phyloP scores from a whole-genome alignment of 2,888 invertebrate genomes.

The Nymphalis polychloros region DNA sequence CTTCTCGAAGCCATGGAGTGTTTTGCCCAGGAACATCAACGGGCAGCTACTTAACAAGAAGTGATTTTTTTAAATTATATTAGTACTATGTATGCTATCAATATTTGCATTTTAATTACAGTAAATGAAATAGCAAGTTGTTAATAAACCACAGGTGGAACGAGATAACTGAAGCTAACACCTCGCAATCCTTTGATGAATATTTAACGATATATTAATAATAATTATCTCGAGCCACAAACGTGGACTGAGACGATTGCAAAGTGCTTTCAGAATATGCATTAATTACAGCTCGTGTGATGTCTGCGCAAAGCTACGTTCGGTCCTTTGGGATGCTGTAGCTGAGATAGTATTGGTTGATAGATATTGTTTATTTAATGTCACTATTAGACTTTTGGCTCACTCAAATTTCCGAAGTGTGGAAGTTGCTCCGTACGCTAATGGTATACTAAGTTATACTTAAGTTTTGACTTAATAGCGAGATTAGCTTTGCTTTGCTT shows the following conservation, averaged over 20 bases:
- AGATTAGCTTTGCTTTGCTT: too few species aligned
- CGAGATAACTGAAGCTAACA: background rate
- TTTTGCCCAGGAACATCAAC: too few species aligned
- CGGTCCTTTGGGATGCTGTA: background rate
- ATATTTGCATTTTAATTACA: background rate
- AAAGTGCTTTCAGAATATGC: conserved; percentile 13
- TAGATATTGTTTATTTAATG: background rate
- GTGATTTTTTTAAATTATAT: too few species aligned
- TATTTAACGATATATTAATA: conserved; percentile 19
- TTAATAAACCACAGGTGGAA: background rate
- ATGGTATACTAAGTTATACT: too few species aligned
- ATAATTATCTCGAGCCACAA: conserved; percentile 15
- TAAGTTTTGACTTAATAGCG: too few species aligned
- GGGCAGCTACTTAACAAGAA: too few species aligned
- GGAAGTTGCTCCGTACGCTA: too few species aligned
- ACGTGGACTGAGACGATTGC: conserved; percentile 7
- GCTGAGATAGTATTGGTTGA: background rate
- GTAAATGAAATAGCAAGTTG: too few species aligned
- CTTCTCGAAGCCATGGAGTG: too few species aligned
- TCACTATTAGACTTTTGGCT: background rate
- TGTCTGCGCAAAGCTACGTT: background rate
- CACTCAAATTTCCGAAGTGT: background rate
- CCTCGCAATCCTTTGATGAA: conserved; percentile 3
- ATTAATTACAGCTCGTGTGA: conserved; percentile 14
- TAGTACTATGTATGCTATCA: too few species aligned